phyloP scores from a whole-genome alignment of 2,113 vertebrate species.

The Tachysurus fulvidraco region DNA sequence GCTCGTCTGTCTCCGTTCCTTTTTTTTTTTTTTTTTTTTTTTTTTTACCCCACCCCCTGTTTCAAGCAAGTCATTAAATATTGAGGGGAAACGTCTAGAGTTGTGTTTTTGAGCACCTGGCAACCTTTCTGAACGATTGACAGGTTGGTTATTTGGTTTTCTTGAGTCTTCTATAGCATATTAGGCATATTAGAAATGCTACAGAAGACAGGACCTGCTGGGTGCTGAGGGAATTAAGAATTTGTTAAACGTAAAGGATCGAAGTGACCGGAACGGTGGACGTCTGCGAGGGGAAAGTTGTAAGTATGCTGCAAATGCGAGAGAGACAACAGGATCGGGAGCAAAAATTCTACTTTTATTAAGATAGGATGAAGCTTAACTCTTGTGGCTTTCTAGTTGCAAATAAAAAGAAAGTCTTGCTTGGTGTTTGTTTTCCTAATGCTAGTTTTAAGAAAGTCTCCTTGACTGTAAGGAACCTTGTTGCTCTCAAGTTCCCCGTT shows the following conservation, averaged over 20 bases:
- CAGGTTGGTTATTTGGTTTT: neutral
- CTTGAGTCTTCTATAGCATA: neutral
- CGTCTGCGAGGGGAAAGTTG: neutral
- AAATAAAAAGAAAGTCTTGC: too few species aligned
- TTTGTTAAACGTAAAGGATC: neutral
- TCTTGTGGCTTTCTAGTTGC: too few species aligned
- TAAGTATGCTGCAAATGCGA: neutral
- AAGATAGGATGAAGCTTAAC: neutral
- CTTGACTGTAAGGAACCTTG: neutral
- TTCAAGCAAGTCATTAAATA: neutral
- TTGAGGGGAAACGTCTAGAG: neutral
- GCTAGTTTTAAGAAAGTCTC: too few species aligned
- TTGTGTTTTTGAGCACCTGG: neutral
- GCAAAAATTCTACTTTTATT: too few species aligned
- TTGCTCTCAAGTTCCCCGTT: neutral
- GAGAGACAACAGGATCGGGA: too few species aligned
- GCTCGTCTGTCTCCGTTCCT: neutral
- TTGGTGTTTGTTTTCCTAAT: too few species aligned
- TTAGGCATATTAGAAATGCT: neutral
- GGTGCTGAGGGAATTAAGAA: neutral
- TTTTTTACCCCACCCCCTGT: neutral
- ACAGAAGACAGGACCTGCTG: too few species aligned
- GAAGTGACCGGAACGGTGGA: neutral
- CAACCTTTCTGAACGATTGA: neutral
- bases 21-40: too few species aligned